Conservation (phyloP, 53 echinoderm and acorn worm species). For the Glandiceps talaboti region DNA sequence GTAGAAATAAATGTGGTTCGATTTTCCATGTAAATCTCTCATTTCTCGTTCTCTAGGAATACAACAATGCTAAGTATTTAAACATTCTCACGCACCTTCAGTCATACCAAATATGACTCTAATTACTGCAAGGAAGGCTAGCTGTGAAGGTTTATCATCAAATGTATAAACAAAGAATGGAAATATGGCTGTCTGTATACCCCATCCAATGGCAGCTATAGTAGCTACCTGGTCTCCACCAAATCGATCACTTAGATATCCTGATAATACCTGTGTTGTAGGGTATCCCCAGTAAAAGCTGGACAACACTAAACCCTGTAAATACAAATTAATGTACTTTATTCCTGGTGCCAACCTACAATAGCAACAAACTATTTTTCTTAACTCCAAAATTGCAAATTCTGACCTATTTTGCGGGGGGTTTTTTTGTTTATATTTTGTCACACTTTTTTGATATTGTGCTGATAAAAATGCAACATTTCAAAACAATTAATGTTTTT, state of each 20-base stretch:
- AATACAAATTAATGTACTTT: constrained; percentile 1
- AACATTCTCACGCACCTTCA: constrained; percentile 67
- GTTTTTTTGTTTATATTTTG: too few species aligned
- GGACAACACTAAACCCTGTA: constrained; percentile 73
- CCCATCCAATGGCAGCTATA: constrained; percentile 51
- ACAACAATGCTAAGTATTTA: too few species aligned
- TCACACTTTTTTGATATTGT: too few species aligned
- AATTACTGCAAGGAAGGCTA: constrained; percentile 36
- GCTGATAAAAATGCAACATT: too few species aligned
- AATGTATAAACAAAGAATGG: constrained; percentile 58
- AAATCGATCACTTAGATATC: constrained; percentile 69
- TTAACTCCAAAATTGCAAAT: too few species aligned
- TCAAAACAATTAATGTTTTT: too few species aligned
- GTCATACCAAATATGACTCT: constrained; percentile 72
- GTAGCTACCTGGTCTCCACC: constrained; percentile 78
- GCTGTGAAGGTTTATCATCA: constrained; percentile 19
- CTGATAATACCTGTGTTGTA: constrained; percentile 70
- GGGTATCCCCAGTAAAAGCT: constrained; percentile 99
- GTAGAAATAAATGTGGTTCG: too few species aligned
- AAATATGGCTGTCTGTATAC: constrained; percentile 42
- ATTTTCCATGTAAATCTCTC: too few species aligned
- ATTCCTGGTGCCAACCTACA: too few species aligned
- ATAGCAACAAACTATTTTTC: too few species aligned
- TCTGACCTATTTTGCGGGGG: too few species aligned
- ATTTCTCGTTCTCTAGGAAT: too few species aligned